phyloP scores from a whole-genome alignment of 2,888 invertebrate species.

The Chamaedrilus cognettii region DNA sequence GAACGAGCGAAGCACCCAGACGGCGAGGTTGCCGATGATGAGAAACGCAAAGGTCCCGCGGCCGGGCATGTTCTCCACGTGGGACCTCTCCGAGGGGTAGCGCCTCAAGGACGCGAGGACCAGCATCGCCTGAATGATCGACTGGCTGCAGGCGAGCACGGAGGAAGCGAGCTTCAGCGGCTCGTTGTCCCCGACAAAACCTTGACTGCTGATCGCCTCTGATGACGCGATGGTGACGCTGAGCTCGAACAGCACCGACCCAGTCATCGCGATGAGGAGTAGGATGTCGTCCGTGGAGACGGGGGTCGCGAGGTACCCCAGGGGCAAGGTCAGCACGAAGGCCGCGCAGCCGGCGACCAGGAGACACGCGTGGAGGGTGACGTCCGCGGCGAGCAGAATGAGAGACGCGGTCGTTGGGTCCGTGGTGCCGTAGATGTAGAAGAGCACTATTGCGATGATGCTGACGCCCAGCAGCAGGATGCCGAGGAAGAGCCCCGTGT shows the following conservation, averaged over 20 bases:
- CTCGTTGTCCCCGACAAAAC: neutral
- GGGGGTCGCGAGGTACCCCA: conserved; percentile 31
- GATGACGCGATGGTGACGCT: conserved; percentile 32
- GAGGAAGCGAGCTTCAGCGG: conserved; percentile 2
- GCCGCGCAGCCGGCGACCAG: conserved; percentile 46
- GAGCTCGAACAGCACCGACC: conserved; percentile 72
- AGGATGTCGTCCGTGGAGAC: conserved; percentile 68
- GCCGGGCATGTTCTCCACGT: conserved; percentile 61
- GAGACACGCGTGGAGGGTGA: conserved; percentile 40
- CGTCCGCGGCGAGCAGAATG: conserved; percentile 44
- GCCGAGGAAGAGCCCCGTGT: conserved; percentile 60
- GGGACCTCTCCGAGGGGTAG: conserved; percentile 46
- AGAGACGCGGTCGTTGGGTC: too few relatives aligned
- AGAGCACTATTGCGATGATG: conserved; percentile 52
- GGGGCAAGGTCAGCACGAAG: conserved; percentile 33
- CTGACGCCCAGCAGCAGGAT: conserved; percentile 56
- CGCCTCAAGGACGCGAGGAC: conserved; percentile 51
- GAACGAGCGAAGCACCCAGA: conserved; percentile 68
- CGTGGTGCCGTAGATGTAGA: conserved; percentile 48
- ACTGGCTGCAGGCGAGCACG: conserved; percentile 42
- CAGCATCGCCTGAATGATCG: conserved; percentile 52
- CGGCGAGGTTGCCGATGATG: conserved; percentile 67
- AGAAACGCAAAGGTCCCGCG: conserved; percentile 67
- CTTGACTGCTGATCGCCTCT: neutral
- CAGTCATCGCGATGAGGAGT: conserved; percentile 89